phyloP scores from a whole-genome alignment of 2,797 vertebrate species.

The Tinamus major region DNA sequence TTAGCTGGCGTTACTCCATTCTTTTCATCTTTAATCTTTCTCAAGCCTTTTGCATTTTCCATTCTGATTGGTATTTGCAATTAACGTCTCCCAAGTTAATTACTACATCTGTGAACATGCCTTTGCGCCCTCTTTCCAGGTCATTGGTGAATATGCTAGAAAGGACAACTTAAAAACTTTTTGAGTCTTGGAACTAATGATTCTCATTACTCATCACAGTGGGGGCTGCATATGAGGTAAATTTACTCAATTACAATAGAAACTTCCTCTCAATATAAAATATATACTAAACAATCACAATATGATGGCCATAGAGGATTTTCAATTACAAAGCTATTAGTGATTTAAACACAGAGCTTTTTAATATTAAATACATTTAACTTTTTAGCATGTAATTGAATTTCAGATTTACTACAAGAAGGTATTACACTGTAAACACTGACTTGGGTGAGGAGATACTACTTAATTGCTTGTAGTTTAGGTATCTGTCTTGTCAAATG shows the following conservation, averaged over 20 bases:
- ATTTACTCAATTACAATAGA: background rate
- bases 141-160: background rate
- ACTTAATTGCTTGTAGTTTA: background rate
- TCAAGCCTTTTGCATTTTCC: background rate
- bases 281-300: constrained; percentile 8
- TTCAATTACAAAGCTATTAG: background rate
- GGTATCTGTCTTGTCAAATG: background rate
- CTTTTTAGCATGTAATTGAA: background rate
- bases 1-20: background rate
- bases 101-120: background rate
- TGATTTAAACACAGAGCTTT: background rate
- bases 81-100: background rate
- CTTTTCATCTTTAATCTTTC: background rate
- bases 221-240: background rate
- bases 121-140: background rate
- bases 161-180: background rate
- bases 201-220: background rate
- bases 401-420: background rate
- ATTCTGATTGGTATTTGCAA: background rate
- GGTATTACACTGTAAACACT: background rate
- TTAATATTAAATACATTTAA: background rate
- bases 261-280: background rate
- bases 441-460: background rate
- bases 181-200: background rate
- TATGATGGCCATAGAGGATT: background rate